These are phyloP conservation scores for Caenorhabditis latens DNA, from an alignment of 1,140 invertebrate genomes.

Conservation along the genomic window DNA sequence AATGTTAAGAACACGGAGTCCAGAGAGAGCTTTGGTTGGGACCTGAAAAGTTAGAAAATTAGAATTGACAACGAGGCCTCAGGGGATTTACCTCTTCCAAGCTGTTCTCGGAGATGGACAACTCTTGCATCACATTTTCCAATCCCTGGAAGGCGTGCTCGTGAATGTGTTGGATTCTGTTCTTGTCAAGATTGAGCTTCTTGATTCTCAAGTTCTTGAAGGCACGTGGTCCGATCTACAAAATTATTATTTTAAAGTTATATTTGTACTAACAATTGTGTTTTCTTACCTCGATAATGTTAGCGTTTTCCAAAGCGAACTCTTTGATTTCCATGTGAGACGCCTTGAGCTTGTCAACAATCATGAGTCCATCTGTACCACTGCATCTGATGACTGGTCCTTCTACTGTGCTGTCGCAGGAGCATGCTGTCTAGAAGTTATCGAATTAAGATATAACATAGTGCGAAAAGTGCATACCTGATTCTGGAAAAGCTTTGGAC, in stretches of 20 bases:
- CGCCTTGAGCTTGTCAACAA: conserved; percentile 75
- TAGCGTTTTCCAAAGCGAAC: conserved; percentile 75
- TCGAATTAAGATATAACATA: background rate
- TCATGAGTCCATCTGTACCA: conserved; percentile 72
- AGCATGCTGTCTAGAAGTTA: conserved; percentile 65
- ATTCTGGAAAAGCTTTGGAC: conserved; percentile 72
- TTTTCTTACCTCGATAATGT: conserved; percentile 77
- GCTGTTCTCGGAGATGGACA: conserved; percentile 72
- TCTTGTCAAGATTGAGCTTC: conserved; percentile 77
- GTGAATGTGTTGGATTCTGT: conserved; percentile 74
- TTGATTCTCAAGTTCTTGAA: conserved; percentile 76
- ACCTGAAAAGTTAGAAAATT: background rate
- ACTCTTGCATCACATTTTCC: conserved; percentile 74
- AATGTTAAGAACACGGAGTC: conserved; percentile 72
- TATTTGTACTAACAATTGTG: background rate
- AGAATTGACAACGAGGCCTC: too few species aligned
- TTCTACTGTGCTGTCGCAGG: conserved; percentile 76
- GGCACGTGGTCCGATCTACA: conserved; percentile 74
- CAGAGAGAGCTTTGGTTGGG: conserved; percentile 66
- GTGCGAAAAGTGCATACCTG: conserved; percentile 55
- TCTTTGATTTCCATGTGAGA: conserved; percentile 72
- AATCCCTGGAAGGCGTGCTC: conserved; percentile 74
- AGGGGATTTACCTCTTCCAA: conserved; percentile 65
- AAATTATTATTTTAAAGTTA: background rate
- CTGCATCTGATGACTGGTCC: conserved; percentile 76